Evolutionary conservation across 2,888 invertebrate species (phyloP), one percentile per base, ranked within the genome.

Genomic region (Coremacera marginata): DNA sequence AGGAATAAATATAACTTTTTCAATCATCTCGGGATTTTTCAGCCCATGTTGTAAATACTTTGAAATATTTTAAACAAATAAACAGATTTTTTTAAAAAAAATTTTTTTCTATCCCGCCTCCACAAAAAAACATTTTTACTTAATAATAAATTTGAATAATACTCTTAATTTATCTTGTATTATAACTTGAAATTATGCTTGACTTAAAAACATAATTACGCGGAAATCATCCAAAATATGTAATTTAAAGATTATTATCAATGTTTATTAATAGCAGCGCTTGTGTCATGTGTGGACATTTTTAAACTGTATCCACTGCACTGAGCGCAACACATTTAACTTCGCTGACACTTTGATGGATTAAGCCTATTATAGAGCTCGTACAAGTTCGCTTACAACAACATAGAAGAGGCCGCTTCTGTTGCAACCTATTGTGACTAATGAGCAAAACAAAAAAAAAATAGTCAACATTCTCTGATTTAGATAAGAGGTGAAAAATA

Each of bases 311-410:
- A 5, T 27, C 14, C 60, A 22, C 25, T 60, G 27, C 25, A 60
- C 16, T 25, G 5, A 1, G 16, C 27, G 5, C 70, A 70, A n/a
- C 51, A 16, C 70, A 70, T 52, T 27, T 31, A 49, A n/a, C 63
- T 52, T 31, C 27, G 70, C n/a, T 70, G 70, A 70, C 70, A 49
- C 27, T 70, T 70, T 70, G 70, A 70, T 70, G 70, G 70, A 70
- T 70, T n/a, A 9, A 31, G 27, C 60, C 60, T 27, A 60, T 27
- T 60, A 60, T 60, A 27, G 14, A 11, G 7, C 60, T 27, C 27
- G 25, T 60, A 27, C 25, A 25, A 14, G 27, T 60, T 60, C 60
- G 19, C 27, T 60, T 25, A 16, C 25, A 60, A 11, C 14, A 44
- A 44, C 44, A 44, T 7, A 44, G 14, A 44, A 14, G 25, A 11